Base-by-base conservation (phyloP, 1,140 invertebrate genomes). In the Nixonia krombeini region DNA sequence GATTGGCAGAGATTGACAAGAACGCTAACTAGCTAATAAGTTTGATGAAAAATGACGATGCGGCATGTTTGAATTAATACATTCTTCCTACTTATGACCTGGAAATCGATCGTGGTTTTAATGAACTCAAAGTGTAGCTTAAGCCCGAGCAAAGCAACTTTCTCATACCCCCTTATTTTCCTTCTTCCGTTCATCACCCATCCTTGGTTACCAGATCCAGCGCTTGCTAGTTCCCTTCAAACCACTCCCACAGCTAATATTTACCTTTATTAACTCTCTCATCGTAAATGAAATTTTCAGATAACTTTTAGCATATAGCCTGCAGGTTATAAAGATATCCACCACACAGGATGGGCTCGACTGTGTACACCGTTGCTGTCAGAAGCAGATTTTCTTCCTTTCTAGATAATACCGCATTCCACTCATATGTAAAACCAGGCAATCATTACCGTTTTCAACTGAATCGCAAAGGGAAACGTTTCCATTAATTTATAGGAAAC, bases 251-350 rank as follows among this genome's bases (percentile, higher is more conserved):
- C 75, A 77, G 80, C 79, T 80, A 83, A 83, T 83, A 83, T 83
- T 84, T 83, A 83, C 80, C 79, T 84, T 83, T 84, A 83, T 84
- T 84, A 84, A 84, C 80, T 83, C 78, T 78, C 79, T 79, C 78
- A 76, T 77, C 78, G 78, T 81, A 82, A 84, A 83, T 82, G 80
- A 83, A 84, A 83, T 83, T 83, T 84, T 83, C 80, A 83, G 78
- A 84, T 83, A 83, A 81, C 79, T 83, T 82, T 82, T 83, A 75
- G 79, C 73, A 83, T 83, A 80, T 75, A 80, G 80, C 76, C 76
- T 58, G 72, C 66, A 78, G 82, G 74, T 76, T 81, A 80, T 79
- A 76, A 79, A 73, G 75, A 70, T 75, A 82, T 79, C 74, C 71
- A 67, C 63, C 63, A 46, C 50, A 69, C 31, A 47, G 57, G 66